Percentiles rank a stretch among this genome's conserved stretches.
Conservation (phyloP, 2,113 vertebrate species). For the Hoplias malabaricus region DNA sequence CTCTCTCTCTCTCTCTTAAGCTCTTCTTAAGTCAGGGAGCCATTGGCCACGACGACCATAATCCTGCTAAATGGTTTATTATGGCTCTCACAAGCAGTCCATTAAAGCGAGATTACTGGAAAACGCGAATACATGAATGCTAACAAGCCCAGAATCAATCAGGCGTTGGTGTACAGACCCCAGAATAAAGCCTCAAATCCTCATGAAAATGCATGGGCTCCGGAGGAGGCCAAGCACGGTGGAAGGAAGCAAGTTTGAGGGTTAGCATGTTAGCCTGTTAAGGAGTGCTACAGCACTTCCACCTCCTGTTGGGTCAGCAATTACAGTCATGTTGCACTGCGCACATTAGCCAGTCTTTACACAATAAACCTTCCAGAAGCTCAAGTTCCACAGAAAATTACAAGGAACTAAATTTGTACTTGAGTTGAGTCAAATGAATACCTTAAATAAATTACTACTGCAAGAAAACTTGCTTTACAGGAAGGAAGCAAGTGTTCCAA, state of each 20-base stretch:
- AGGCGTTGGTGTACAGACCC: neutral
- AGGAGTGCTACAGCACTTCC: neutral
- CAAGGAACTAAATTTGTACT: too few species aligned
- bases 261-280: too few species aligned
- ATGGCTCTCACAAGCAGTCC: slow-evolving; percentile 34
- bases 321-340: neutral
- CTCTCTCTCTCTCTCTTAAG: slow-evolving; percentile 6
- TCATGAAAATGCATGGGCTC: slow-evolving; percentile 45
- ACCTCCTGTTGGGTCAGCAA: neutral
- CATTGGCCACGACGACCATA: slow-evolving; percentile 16
- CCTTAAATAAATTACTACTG: too few species aligned
- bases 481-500: too few species aligned
- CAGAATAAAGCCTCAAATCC: slow-evolving; percentile 38
- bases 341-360: neutral
- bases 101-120: slow-evolving; percentile 43
- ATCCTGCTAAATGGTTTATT: slow-evolving; percentile 51
- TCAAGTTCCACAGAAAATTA: too few species aligned
- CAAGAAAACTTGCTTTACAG: too few species aligned
- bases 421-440: too few species aligned
- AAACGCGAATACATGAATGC: slow-evolving; percentile 36
- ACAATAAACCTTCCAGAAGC: too few species aligned
- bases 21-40: neutral
- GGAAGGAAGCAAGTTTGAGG: neutral
- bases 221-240: neutral
- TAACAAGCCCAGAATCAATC: slow-evolving; percentile 42